A percentile compares a stretch with the other conserved stretches of the same genome.
phyloP scores from a whole-genome alignment of 2,797 vertebrate genomes.

The Garrulus glandarius region DNA sequence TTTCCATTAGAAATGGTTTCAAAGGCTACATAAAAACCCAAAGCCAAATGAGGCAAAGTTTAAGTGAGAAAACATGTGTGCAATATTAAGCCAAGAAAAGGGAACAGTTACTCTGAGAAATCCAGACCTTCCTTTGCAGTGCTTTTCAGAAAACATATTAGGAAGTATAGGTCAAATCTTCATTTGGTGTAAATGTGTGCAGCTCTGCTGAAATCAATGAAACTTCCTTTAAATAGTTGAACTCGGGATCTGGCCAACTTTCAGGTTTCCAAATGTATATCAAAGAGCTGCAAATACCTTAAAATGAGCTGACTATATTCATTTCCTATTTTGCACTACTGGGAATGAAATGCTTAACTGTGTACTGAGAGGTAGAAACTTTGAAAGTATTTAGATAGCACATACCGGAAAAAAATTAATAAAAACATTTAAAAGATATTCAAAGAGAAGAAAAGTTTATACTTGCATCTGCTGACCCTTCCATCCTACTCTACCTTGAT shows the following conservation, averaged over 20 bases:
- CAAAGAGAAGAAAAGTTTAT: not conserved
- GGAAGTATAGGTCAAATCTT: not conserved
- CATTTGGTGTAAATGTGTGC: conserved; percentile 3
- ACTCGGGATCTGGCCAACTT: not conserved
- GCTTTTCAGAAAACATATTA: conserved; percentile 35
- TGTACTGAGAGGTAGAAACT: not conserved
- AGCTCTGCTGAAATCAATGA: not conserved
- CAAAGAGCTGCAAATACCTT: not conserved
- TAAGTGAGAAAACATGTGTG: conserved; percentile 79
- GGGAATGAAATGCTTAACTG: not conserved
- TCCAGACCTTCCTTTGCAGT: conserved; percentile 4
- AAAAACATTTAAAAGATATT: not conserved
- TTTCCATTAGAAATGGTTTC: conserved; percentile 87
- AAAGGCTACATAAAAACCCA: conserved; percentile 70
- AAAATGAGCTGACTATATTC: not conserved
- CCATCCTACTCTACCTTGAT: not conserved
- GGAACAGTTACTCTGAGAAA: conserved; percentile 61
- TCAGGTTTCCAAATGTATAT: not conserved
- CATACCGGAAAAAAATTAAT: not conserved
- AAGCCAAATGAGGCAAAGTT: conserved; percentile 79
- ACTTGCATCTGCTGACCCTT: not conserved
- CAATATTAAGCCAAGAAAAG: conserved; percentile 72
- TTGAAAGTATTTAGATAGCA: not conserved
- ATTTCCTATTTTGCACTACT: not conserved
- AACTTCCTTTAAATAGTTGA: not conserved